Evolutionary conservation across 2,113 vertebrate species (phyloP), one percentile per base, ranked within the genome.

Genomic region (Hippocampus comes): DNA sequence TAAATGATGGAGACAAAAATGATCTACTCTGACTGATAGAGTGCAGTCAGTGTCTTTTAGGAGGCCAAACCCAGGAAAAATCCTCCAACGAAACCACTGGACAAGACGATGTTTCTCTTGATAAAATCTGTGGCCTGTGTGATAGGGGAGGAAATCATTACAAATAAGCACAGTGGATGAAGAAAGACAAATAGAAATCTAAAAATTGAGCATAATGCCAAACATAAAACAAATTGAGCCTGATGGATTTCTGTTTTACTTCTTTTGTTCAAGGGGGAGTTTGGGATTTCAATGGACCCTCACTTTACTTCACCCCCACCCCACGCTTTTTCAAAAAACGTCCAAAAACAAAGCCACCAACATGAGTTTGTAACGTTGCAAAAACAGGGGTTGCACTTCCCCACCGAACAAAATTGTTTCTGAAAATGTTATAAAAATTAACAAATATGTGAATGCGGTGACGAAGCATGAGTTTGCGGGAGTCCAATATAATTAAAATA

Each of bases 1-100:
- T 77, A 79, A 85, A 79, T 23, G 5, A 63, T 23, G 17, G 49
- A 41, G 65, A 68, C 38, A 38, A 78, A 63, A 67, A 70, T 80
- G 69, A 76, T 43, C 48, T 25, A 75, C 72, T 76, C 56, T 18
- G 75, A 65, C 42, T 48, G 1, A 66, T 57, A 81, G 82, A 86
- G 79, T 82, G 41, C 78, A 63, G 14, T 63, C 15, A 0, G 63
- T 27, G 0, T 34, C 60, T 76, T 78, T 82, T 94, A 99, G 0
- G 97, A 99, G 0, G 96, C 97, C 87, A 99, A 86, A 63, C 97
- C 97, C 77, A 99, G 84, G 80, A 99, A 93, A 91, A 99, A 99
- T 67, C 97, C 97, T 70, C 97, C 97, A 57, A 97, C 92, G 75
- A 99, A 99, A 14, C 97, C 97, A 61, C 97, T 95, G 85, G 97